Base-by-base conservation (phyloP, 1,140 invertebrate species). In the Drosophila parabipectinata region DNA sequence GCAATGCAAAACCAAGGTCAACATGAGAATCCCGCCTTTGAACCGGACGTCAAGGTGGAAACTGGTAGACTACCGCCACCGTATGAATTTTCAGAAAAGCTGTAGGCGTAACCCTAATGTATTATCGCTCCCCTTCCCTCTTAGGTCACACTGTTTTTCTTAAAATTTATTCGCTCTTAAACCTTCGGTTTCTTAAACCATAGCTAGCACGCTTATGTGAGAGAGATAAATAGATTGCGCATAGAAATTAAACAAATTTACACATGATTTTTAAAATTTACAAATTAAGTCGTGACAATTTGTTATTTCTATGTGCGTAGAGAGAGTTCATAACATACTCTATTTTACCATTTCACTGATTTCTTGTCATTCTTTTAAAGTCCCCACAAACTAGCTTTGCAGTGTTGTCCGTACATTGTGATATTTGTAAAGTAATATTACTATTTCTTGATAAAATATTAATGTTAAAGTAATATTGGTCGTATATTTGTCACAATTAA, bases 191-290 rank as follows among this genome's bases (percentile, higher is more conserved):
- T 26, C 72, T 63, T 71, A 50, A 44, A 68, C 61, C 55, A 68
- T 63, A 77, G 67, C 80, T 76, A 67, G 62, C 72, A 77, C 76
- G 78, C 81, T 83, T 80, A 75, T 88, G 82, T 77, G 87, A 90
- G 87, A 90, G 87, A 90, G 87, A 90, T 90, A 72, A 90, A 90
- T 90, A 90, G 87, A 90, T 90, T 90, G 87, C 87, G 82, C 72
- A 90, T 80, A 71, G 85, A 90, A 90, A 90, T 87, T 90, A 73
- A 89, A 87, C 67, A 72, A 51, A 47, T 61, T 21, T 24, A 21
- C 21, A 21, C 21, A 3, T 21, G 21, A 21, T 21, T 21, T 21
- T 21, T 21, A 21, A 21, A 3, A 21, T 21, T 21, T 21, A 21
- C 21, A 21, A 21, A 21, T 21, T 21, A 3, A 21, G 41, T 44